Evolutionary conservation across 2,113 vertebrate species (phyloP).

Genomic region (Callocephalon fimbriatum): DNA sequence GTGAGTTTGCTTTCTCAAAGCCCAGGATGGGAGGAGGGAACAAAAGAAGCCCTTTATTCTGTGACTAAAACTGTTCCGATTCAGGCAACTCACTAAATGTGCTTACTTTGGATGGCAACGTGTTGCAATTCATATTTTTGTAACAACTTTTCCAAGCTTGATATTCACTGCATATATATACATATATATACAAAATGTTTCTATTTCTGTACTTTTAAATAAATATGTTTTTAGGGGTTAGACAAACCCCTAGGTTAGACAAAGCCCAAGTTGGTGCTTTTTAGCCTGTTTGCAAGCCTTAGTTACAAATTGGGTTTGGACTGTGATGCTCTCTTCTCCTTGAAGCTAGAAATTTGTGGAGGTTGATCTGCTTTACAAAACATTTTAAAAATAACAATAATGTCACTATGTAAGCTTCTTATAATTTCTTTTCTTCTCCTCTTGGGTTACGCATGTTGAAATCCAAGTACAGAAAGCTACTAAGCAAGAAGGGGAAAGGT

Average conservation of each 20-base stretch:
- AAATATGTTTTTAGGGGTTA: not conserved
- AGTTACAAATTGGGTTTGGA: not conserved
- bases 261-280: not conserved
- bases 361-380: not conserved
- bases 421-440: not conserved
- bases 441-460: not conserved
- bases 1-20: not conserved
- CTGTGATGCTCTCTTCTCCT: not conserved
- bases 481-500: not conserved
- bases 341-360: not conserved
- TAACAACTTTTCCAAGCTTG: not conserved
- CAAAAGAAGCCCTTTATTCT: not conserved
- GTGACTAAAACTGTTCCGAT: not conserved
- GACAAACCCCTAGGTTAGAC: not conserved
- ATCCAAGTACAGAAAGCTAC: not conserved
- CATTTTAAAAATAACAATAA: not conserved
- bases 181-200: not conserved
- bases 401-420: not conserved
- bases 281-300: not conserved
- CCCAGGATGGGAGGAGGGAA: not conserved
- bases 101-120: not conserved
- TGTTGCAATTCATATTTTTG: not conserved
- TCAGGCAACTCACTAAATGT: not conserved
- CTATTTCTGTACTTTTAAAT: not conserved
- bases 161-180: not conserved